Base-by-base conservation (phyloP, 1,140 invertebrate genomes). In the Cardiocondyla obscurior region DNA sequence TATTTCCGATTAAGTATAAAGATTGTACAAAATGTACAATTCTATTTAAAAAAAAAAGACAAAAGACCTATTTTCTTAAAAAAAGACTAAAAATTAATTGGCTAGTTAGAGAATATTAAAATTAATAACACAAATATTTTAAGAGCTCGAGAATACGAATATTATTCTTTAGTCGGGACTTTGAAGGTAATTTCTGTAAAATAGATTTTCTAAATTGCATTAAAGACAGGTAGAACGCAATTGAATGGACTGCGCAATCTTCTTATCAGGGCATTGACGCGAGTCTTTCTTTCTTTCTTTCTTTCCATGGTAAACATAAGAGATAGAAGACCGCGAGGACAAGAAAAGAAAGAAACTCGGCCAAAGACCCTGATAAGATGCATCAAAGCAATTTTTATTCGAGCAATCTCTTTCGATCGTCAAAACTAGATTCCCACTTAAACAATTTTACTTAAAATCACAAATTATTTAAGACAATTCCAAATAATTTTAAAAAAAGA, bases 251-350 rank as follows among this genome's bases (percentile, higher is more conserved):
- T 67, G 74, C 44, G 60, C 60, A 67, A 79, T 51, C 62, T 53
- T 33, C 8, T 33, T 79, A 67, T 69, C 74, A 19, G 74, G 62
- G 25, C 74, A 69, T 69, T 79, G 74, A 79, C 42, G 44, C n/a
- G 30, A 51, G 33, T 79, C 62, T 53, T 51, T 77, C 74, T 65
- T 36, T 36, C 74, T 65, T 36, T 36, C 65, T 70, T 65, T 79
- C 58, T 64, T 79, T 79, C 62, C 46, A 36, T 25, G 14, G 62
- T 69, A 69, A 69, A 67, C 74, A 77, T 22, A 67, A 79, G 33
- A 67, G 74, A 79, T 79, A 79, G 69, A 67, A 79, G 62, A n/a
- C 19, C 46, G 42, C 53, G 30, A 12, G 22, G 33, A 67, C n/a
- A 55, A 36, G 44, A 19, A 25, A 4, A 53, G 19, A 33, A 28